phyloP scores from a whole-genome alignment of 2,888 invertebrate species.

The Ectemnius lituratus region DNA sequence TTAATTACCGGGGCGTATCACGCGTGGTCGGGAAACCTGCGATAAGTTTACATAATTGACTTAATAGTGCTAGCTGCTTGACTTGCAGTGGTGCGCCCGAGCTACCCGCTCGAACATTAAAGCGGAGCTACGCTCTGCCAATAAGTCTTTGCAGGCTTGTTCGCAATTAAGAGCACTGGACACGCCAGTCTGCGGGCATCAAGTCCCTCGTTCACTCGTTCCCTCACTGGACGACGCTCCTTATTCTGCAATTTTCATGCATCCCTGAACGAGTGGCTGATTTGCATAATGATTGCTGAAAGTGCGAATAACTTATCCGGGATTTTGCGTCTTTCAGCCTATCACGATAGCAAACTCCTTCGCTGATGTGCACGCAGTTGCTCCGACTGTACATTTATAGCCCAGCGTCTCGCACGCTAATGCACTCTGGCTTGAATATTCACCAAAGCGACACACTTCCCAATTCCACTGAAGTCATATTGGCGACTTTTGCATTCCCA shows the following conservation, averaged over 20 bases:
- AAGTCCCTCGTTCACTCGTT: conserved; percentile 17
- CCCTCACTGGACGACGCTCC: neutral
- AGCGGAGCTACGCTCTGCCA: neutral
- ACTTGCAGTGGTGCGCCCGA: conserved; percentile 1
- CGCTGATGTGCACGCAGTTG: neutral
- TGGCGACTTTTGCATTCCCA: too few relatives aligned
- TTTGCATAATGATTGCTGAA: conserved; percentile 63
- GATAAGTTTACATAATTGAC: conserved; percentile 47
- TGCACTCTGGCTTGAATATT: too few relatives aligned
- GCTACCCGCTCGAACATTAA: neutral
- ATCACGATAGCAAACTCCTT: neutral
- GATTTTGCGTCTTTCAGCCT: conserved; percentile 13
- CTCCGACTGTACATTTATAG: too few relatives aligned
- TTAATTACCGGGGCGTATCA: neutral
- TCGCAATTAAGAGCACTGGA: conserved; percentile 15
- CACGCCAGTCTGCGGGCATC: conserved; percentile 14
- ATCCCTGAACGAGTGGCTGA: conserved; percentile 43
- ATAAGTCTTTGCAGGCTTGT: conserved; percentile 8
- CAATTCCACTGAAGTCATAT: too few relatives aligned
- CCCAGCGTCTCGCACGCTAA: too few relatives aligned
- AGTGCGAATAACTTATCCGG: conserved; percentile 18
- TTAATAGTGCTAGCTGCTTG: conserved; percentile 15
- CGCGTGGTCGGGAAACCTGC: conserved; percentile 31
- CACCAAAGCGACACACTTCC: too few relatives aligned
- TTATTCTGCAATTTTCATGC: conserved; percentile 30